Evolutionary conservation across 2,888 invertebrate species (phyloP).

Genomic region (Cynaeus angustus): DNA sequence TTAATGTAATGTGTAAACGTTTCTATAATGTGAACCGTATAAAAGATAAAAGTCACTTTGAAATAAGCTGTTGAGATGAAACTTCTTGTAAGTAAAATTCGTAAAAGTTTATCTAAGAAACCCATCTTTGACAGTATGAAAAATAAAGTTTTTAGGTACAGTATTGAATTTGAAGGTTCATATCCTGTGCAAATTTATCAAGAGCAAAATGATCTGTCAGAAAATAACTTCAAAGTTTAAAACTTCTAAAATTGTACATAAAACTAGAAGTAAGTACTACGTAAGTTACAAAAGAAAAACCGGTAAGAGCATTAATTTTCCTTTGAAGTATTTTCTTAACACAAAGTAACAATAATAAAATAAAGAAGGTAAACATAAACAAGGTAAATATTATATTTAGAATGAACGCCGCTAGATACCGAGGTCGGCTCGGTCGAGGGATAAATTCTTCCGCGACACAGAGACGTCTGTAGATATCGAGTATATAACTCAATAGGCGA

Average conservation of each 20-base stretch:
- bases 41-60: not conserved
- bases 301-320: no score
- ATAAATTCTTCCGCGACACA: constrained; percentile 38
- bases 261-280: not conserved
- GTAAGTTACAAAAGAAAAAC: no score
- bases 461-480: constrained; percentile 40
- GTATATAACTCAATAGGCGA: constrained; percentile 60
- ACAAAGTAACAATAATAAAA: no score
- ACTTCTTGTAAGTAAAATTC: not conserved
- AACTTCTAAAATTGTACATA: constrained; percentile 26
- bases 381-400: not conserved
- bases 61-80: not conserved
- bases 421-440: not conserved
- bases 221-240: constrained; percentile 19
- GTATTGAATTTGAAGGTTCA: constrained; percentile 21
- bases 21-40: no score
- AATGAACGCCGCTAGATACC: no score
- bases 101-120: constrained; percentile 2
- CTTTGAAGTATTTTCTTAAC: no score
- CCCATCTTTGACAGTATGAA: constrained; percentile 26
- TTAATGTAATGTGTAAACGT: no score
- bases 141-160: constrained; percentile 8
- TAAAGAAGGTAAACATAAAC: not conserved
- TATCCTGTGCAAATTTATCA: constrained; percentile 40
- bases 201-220: constrained; percentile 38